Conservation (phyloP, 2,797 vertebrate species). For the Threskiornis aethiopicus region DNA sequence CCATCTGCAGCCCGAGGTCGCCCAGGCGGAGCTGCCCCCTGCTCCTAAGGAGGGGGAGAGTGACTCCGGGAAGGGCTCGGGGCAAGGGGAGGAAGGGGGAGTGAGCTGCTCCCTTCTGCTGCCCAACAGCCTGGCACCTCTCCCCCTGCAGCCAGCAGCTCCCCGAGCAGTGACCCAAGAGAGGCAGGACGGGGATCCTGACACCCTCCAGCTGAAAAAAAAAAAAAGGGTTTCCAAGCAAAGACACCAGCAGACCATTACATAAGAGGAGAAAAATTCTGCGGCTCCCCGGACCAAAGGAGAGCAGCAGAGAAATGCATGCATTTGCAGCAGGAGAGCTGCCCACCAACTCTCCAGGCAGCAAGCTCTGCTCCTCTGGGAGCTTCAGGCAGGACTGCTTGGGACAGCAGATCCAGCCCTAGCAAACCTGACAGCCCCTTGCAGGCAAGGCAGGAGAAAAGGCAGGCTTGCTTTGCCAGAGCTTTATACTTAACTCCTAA, state of each 20-base stretch:
- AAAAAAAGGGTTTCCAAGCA: slow-evolving; percentile 3
- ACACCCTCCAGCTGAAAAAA: background rate
- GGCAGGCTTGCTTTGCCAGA: background rate
- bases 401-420: background rate
- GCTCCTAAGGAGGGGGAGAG: background rate
- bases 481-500: background rate
- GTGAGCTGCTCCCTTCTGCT: background rate
- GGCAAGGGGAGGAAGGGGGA: background rate
- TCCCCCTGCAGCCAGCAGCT: background rate
- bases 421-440: background rate
- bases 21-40: background rate
- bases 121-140: background rate
- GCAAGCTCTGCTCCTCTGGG: background rate
- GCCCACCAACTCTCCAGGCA: slow-evolving; percentile 1
- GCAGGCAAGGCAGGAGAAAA: background rate
- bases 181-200: background rate
- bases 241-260: slow-evolving; percentile 48
- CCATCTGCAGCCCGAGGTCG: background rate
- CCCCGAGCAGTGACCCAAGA: background rate
- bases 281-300: slow-evolving; percentile 39
- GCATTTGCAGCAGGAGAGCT: background rate
- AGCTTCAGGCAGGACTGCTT: background rate
- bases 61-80: background rate
- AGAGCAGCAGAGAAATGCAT: background rate
- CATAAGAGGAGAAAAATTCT: slow-evolving; percentile 53